Evolutionary conservation across 2,888 invertebrate species (phyloP), one percentile per base, ranked within the genome.

Genomic region (Protonemura montana): DNA sequence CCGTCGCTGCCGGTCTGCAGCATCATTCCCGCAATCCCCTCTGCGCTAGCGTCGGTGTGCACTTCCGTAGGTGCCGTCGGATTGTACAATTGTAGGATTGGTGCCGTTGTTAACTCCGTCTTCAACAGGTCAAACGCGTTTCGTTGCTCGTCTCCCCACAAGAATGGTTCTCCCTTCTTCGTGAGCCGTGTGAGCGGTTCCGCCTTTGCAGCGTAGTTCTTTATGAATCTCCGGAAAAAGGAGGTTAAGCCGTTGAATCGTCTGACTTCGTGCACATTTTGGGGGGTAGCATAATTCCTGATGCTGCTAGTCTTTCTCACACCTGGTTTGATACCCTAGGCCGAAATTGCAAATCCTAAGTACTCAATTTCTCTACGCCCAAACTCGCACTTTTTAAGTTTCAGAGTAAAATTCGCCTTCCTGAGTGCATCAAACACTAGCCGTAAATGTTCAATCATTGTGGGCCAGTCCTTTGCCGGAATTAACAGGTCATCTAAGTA

Each of bases 401-500:
- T 90, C 0, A 91, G 83, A 0, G 89, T 90, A 21, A 90, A 84
- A 0, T 89, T 88, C 0, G 89, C 89, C 16, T 87, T 78, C 16
- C 87, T 59, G 1, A 90, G 81, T 1, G 87, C 85, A n/a, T 88
- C 83, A 0, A 90, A 87, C 10, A 89, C 88, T 76, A 83, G 30
- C 82, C 81, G n/a, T 10, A 90, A 82, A 76, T 88, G 88, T 6
- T 83, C 28, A 42, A 89, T 25, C 78, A 90, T 88, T 13, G 89
- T 88, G 0, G 86, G 78, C 88, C 89, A 90, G 10, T 87, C 83
- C 7, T 26, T 86, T 0, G 88, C 89, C 25, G 88, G 88, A 0
- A 90, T 86, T 0, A 90, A 41, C 25, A 90, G 87, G 85, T 90
- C 90, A 82, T 90, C 90, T 21, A 91, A 85, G 83, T 90, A 90